Evolutionary conservation across 2,797 vertebrate genomes (phyloP), one percentile per base, ranked within the genome.

Genomic region (Xiphorhynchus erythropygius): DNA sequence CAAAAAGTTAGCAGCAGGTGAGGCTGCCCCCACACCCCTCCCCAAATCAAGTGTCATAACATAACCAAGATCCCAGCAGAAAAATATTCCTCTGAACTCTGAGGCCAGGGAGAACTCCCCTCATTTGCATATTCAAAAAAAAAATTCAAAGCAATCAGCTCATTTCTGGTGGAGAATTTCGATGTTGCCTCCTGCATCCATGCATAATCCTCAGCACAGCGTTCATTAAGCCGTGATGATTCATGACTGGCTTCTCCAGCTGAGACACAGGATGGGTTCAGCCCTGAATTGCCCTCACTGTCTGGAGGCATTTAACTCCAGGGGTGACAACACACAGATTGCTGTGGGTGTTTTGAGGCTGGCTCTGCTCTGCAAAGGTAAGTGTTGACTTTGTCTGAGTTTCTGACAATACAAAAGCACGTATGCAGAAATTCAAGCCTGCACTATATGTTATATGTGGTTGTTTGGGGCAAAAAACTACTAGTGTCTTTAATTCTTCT

Each of bases 201-300:
- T 13, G 62, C 32, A 30, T 57, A 86, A 81, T 92, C 87, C 75
- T 28, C 73, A 82, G 90, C 64, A 77, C 42, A 84, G 81, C 2
- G 5, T 41, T 79, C 95, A 88, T 97, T 97, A 97, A 93, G 55
- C 88, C 5, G 10, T 62, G 50, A 90, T 95, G 96, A 97, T 96
- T 95, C 84, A 69, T 16, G 65, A 75, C 70, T 84, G 79, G 24
- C 70, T 93, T 79, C 80, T 67, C 81, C 77, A 96, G 88, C 91
- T 95, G 80, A 90, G 95, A n/a, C 53, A 37, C 50, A 19, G 81
- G 64, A 39, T 57, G 44, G 49, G 65, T 59, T 94, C 89, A 80
- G 84, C 84, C 82, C 84, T 46, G 35, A 89, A 41, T 52, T 80
- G 79, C 84, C 79, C 86, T 95, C 86, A 4, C 93, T 92, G 13